Base-by-base conservation (phyloP, 2,888 invertebrate genomes). In the Oscheius sp. region DNA sequence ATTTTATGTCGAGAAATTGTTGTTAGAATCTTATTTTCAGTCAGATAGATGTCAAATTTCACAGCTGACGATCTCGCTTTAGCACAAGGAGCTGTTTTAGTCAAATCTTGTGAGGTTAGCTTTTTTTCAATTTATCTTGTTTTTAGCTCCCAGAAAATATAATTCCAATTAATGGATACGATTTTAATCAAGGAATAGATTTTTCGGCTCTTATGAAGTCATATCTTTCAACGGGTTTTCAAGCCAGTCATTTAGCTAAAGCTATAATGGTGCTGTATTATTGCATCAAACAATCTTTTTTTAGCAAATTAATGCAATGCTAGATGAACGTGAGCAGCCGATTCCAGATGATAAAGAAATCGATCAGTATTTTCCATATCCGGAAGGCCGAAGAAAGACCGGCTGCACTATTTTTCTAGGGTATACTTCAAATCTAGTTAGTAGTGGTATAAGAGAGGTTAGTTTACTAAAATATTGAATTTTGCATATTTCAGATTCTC, bases 371-470 rank as follows among this genome's bases (percentile, higher is more conserved):
- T 82, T 86, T 32, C 77, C 80, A 9, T 86, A 85, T 65, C 85
- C 85, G 5, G 75, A 71, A 38, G 80, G 77, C n/a, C 67, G 81
- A 28, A 75, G 85, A 33, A 86, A 84, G 68, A 86, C 84, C 9
- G 88, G 88, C 82, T 97, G 97, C 85, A 96, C 97, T 1, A 93
- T 98, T 85, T 99, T 98, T 87, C 88, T 98, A 73, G 95, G 96
- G 1, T 98, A 92, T 86, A 98, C 98, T 0, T 97, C 97, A 0
- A 99, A 98, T 87, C 91, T 98, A 90, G 92, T 94, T 32, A 97
- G 97, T 0, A 93, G 93, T 63, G 98, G 98, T 2, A 88, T 97
- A 69, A 89, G 98, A 72, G 98, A 99, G 84, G 83, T 82, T 32
- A 36, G 70, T 50, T 45, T 57, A 17, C 3, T 54, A 56, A n/a